A percentile compares a stretch with the other conserved stretches of the same genome.
Conservation (phyloP, 2,113 vertebrate genomes). For the Paradoxurus hermaphroditus region DNA sequence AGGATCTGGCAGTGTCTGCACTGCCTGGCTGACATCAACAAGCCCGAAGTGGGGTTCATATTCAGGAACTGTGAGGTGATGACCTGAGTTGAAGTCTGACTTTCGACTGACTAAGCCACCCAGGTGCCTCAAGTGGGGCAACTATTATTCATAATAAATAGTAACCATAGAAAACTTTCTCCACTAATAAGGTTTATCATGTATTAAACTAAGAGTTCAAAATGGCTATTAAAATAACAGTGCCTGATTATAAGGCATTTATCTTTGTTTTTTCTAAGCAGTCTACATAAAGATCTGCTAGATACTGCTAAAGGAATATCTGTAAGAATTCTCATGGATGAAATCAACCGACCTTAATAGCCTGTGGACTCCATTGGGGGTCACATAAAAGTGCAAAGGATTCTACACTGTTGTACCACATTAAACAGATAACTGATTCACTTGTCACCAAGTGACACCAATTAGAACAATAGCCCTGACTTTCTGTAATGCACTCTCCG, state of each 20-base stretch:
- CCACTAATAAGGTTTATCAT: not conserved
- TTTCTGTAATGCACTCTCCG: conserved; percentile 45
- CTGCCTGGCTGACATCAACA: too few relatives aligned
- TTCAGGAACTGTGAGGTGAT: too few relatives aligned
- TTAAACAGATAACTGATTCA: conserved; percentile 52
- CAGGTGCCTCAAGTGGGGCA: not conserved
- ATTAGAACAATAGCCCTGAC: conserved; percentile 48
- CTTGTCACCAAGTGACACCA: conserved; percentile 61
- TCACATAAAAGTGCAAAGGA: not conserved
- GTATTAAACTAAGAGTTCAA: conserved; percentile 17
- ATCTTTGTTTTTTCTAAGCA: not conserved
- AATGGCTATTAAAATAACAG: not conserved
- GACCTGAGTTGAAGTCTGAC: too few relatives aligned
- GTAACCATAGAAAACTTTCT: not conserved
- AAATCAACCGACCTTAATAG: conserved; percentile 48
- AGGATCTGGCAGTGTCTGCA: too few relatives aligned
- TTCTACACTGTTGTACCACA: not conserved
- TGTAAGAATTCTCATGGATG: not conserved
- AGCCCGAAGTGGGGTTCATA: too few relatives aligned
- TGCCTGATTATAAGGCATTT: not conserved
- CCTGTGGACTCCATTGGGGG: not conserved
- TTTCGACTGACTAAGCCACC: too few relatives aligned
- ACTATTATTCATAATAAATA: not conserved
- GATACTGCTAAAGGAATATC: not conserved
- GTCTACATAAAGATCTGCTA: conserved; percentile 15